These are phyloP conservation scores for Cyprinella venusta DNA, from an alignment of 2,797 vertebrate species.

Conservation along the genomic window DNA sequence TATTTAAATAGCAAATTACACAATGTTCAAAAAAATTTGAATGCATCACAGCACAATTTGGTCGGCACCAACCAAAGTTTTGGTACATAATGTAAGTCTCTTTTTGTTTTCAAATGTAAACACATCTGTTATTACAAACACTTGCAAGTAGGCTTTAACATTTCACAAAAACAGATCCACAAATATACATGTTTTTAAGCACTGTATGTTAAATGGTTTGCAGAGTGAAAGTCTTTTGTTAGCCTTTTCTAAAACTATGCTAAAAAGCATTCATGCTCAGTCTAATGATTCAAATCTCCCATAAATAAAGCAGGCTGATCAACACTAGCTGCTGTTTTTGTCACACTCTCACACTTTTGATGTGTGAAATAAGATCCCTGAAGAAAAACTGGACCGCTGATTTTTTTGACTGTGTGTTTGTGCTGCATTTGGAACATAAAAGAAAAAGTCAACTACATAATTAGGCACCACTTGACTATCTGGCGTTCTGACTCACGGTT, in stretches of 20 bases:
- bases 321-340: conserved; percentile 11
- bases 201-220: conserved; percentile 2
- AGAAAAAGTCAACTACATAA: conserved; percentile 17
- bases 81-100: not conserved
- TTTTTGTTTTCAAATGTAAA: conserved; percentile 13
- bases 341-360: not conserved
- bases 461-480: conserved; percentile 29
- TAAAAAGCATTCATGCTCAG: conserved; percentile 25
- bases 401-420: not conserved
- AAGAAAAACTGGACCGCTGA: not conserved
- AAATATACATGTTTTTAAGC: conserved; percentile 25
- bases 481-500: not conserved
- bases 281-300: not conserved
- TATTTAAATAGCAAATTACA: not conserved
- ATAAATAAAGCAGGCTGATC: conserved; percentile 11
- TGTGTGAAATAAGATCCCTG: conserved; percentile 15
- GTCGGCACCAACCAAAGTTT: not conserved
- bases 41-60: conserved; percentile 34
- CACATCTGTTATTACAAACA: conserved; percentile 33
- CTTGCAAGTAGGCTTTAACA: not conserved
- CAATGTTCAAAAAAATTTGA: conserved; percentile 23
- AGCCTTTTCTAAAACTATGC: not conserved
- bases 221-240: not conserved
- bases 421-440: not conserved
- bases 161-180: conserved; percentile 46